These are phyloP conservation scores for Nerophis lumbriciformis DNA, from an alignment of 2,113 vertebrate genomes.

Conservation along the genomic window DNA sequence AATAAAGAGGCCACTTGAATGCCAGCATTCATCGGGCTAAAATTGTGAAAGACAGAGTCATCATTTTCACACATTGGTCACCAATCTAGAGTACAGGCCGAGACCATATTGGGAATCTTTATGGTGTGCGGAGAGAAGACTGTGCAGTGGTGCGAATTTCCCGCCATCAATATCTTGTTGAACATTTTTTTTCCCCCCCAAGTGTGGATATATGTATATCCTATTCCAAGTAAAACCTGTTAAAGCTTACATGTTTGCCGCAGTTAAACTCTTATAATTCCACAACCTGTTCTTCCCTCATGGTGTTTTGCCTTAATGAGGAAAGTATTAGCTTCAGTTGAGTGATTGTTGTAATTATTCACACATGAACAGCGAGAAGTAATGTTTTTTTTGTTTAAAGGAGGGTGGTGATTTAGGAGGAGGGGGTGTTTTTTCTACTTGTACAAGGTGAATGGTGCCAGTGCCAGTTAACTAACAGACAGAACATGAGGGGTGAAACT, in stretches of 20 bases:
- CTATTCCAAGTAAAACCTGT: no score
- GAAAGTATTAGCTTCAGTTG: constrained; percentile 63
- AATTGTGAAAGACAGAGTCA: no score
- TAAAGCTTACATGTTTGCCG: neutral
- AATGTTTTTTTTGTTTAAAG: constrained; percentile 6
- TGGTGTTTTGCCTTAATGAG: constrained; percentile 54
- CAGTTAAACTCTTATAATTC: neutral
- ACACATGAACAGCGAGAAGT: constrained; percentile 38
- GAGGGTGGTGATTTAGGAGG: neutral
- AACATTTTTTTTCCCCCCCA: no score
- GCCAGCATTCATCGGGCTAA: no score
- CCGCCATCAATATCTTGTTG: no score
- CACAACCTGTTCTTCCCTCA: constrained; percentile 3
- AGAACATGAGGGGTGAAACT: constrained; percentile 3
- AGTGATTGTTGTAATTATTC: constrained; percentile 70
- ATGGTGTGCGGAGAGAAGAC: no score
- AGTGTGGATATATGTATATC: no score
- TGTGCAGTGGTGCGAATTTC: no score
- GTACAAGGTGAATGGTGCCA: constrained; percentile 58
- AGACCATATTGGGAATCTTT: no score
- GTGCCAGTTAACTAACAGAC: constrained; percentile 49
- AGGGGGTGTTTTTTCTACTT: constrained; percentile 16
- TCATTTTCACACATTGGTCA: no score
- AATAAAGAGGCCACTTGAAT: no score
- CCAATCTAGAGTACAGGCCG: no score